These are phyloP conservation scores for Dipodomys stephensi DNA, from an alignment of 2,113 vertebrate species.

Conservation along the genomic window DNA sequence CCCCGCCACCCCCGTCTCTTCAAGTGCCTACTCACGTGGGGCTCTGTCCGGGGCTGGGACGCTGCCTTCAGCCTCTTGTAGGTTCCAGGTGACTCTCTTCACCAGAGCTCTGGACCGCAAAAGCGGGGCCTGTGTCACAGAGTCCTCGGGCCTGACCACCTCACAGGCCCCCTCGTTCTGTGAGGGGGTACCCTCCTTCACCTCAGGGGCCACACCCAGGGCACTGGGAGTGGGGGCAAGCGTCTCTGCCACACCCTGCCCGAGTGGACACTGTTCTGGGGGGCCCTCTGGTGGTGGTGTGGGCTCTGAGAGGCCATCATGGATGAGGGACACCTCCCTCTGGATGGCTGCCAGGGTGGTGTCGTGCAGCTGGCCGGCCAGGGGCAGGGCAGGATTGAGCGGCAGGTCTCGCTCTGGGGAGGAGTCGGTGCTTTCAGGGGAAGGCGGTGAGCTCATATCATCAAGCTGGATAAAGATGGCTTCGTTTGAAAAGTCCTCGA, in stretches of 20 bases:
- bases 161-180: constrained; percentile 61
- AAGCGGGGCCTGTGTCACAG: constrained; percentile 49
- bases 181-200: constrained; percentile 67
- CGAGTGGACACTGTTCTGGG: not conserved
- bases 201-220: accelerated
- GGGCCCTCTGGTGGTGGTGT: accelerated
- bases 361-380: not conserved
- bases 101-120: constrained; percentile 90
- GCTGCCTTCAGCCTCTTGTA: constrained; percentile 88
- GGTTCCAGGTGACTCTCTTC: constrained; percentile 98
- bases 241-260: not conserved
- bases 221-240: accelerated
- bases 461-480: constrained; percentile 69
- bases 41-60: not conserved
- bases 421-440: constrained; percentile 73
- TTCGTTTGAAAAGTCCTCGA: constrained; percentile 73
- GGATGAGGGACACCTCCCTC: not conserved
- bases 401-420: constrained; percentile 69
- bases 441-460: constrained; percentile 74
- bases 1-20: not conserved
- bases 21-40: constrained; percentile 62
- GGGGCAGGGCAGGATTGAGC: accelerated
- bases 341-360: not conserved
- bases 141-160: constrained; percentile 77
- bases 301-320: accelerated